Percentiles rank a stretch among this genome's conserved stretches.
These are phyloP conservation scores for Adelosebastes latens DNA, from an alignment of 2,797 vertebrate species.

Conservation along the genomic window DNA sequence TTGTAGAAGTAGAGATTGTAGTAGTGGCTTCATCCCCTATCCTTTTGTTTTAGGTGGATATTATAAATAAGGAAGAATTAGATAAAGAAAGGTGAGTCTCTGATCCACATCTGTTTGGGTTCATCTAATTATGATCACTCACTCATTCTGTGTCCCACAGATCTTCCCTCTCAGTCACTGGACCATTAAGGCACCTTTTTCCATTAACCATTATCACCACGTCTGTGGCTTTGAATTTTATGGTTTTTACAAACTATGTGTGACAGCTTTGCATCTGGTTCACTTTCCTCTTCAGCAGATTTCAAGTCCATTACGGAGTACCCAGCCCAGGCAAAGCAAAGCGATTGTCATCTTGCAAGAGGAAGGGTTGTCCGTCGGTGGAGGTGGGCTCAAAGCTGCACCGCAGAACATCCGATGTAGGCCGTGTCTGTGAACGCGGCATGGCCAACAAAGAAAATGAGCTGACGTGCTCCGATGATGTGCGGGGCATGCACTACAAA, in stretches of 20 bases:
- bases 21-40: conserved; percentile 79
- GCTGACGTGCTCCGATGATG: conserved; percentile 89
- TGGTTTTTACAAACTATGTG: background rate
- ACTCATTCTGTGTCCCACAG: conserved; percentile 51
- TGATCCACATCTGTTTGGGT: conserved; percentile 57
- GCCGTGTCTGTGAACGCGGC: conserved; percentile 90
- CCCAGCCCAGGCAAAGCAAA: conserved; percentile 83
- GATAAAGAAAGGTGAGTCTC: conserved; percentile 86
- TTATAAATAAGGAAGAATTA: conserved; percentile 85
- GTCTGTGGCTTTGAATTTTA: conserved; percentile 9
- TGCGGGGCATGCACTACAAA: conserved; percentile 73
- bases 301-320: conserved; percentile 86
- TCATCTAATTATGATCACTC: conserved; percentile 47
- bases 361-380: conserved; percentile 83
- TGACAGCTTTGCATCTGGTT: background rate
- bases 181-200: conserved; percentile 52
- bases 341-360: conserved; percentile 86
- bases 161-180: conserved; percentile 53
- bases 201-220: conserved; percentile 46
- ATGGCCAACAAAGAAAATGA: conserved; percentile 99
- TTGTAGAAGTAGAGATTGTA: conserved; percentile 48
- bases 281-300: conserved; percentile 77
- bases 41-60: conserved; percentile 87
- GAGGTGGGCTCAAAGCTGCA: conserved; percentile 86
- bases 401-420: conserved; percentile 83